phyloP scores from a whole-genome alignment of 2,113 vertebrate species.

The Benitochromis conjunctus region DNA sequence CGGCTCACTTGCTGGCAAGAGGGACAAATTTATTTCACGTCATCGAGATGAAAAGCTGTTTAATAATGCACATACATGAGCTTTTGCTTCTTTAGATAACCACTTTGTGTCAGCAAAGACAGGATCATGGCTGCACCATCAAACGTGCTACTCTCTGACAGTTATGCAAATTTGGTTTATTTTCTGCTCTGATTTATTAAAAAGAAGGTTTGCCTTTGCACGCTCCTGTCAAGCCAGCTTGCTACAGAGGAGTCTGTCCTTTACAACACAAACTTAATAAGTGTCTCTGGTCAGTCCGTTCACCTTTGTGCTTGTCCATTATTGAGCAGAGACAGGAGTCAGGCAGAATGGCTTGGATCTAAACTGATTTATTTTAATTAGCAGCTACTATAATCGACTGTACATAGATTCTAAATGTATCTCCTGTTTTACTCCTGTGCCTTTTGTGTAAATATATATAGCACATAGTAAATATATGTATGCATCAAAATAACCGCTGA shows the following conservation, averaged over 20 bases:
- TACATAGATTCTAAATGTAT: fast-evolving
- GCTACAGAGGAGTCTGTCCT: background rate
- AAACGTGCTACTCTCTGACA: conserved; percentile 43
- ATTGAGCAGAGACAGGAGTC: background rate
- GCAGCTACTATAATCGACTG: background rate
- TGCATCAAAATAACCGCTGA: background rate
- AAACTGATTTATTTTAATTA: background rate
- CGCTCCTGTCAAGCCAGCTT: background rate
- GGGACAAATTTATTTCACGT: background rate
- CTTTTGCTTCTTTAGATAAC: conserved; percentile 10
- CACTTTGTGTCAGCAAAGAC: conserved; percentile 5
- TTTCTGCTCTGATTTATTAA: background rate
- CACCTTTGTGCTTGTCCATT: background rate
- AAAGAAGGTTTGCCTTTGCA: background rate
- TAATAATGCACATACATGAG: background rate
- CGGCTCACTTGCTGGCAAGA: background rate
- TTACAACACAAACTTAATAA: background rate
- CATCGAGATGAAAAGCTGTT: background rate
- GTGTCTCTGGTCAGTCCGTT: fast-evolving
- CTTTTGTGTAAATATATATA: background rate
- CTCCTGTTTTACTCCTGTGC: background rate
- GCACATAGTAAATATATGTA: background rate
- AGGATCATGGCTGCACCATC: conserved; percentile 6
- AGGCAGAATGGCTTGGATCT: background rate
- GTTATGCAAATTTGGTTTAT: background rate